phyloP scores from a whole-genome alignment of 2,888 invertebrate genomes.

The Netelia fuscicornis region DNA sequence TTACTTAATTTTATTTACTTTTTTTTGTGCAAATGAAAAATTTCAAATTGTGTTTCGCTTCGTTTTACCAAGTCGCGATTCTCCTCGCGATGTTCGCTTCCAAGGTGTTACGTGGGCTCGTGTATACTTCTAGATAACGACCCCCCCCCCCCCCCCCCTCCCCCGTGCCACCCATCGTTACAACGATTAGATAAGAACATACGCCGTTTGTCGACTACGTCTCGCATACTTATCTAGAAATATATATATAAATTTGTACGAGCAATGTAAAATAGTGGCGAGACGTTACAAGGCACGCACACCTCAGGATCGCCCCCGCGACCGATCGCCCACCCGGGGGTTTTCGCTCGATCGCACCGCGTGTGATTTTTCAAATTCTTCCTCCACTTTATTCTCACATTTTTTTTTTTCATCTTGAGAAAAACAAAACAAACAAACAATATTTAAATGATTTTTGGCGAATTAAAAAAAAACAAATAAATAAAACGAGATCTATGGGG shows the following conservation, averaged over 20 bases:
- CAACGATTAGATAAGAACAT: slow-evolving; percentile 69
- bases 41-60: slow-evolving; percentile 30
- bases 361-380: slow-evolving; percentile 35
- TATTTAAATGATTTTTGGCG: slow-evolving; percentile 14
- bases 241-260: background rate
- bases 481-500: background rate
- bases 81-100: slow-evolving; percentile 40
- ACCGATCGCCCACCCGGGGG: slow-evolving; percentile 52
- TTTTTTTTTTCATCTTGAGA: background rate
- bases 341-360: slow-evolving; percentile 51
- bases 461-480: slow-evolving; percentile 1
- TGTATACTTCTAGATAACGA: slow-evolving; percentile 65
- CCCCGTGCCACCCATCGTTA: slow-evolving; percentile 57
- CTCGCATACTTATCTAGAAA: background rate
- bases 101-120: slow-evolving; percentile 64
- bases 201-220: slow-evolving; percentile 17
- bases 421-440: background rate
- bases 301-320: slow-evolving; percentile 31
- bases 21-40: slow-evolving; percentile 4
- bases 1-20: background rate
- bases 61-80: slow-evolving; percentile 50
- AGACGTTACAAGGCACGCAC: slow-evolving; percentile 41
- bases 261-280: slow-evolving; percentile 10
- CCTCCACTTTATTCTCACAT: background rate
- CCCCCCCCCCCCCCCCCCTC: slow-evolving; percentile 2